Evolutionary conservation across 2,888 invertebrate species (phyloP).

Genomic region (Andrena fulva): DNA sequence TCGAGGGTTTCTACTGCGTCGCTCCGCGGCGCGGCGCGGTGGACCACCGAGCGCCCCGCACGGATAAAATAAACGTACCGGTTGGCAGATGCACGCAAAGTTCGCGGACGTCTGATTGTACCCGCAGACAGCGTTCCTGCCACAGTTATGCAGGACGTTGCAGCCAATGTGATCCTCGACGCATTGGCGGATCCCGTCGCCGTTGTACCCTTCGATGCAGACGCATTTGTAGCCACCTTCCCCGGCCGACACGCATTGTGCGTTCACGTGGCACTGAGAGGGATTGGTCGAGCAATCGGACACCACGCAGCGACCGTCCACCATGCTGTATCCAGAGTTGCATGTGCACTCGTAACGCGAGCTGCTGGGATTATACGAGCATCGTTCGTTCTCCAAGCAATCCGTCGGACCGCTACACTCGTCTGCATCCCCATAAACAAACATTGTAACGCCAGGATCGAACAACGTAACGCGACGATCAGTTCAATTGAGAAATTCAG

Average conservation of each 20-base stretch:
- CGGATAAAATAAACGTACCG: slow-evolving; percentile 70
- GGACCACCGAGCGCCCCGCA: not conserved
- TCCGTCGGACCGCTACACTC: slow-evolving; percentile 89
- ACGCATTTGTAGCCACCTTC: slow-evolving; percentile 87
- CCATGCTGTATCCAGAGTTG: slow-evolving; percentile 88
- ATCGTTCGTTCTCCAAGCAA: slow-evolving; percentile 90
- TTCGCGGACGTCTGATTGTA: slow-evolving; percentile 80
- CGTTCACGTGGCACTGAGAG: slow-evolving; percentile 86
- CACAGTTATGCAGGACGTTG: slow-evolving; percentile 92
- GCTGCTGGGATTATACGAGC: slow-evolving; percentile 87
- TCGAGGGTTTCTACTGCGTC: too few relatives aligned
- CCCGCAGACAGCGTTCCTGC: slow-evolving; percentile 91
- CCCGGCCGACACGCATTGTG: slow-evolving; percentile 84
- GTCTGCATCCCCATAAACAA: slow-evolving; percentile 79
- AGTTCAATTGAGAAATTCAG: too few relatives aligned
- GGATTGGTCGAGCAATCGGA: slow-evolving; percentile 81
- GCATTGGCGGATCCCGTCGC: slow-evolving; percentile 82
- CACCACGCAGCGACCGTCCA: slow-evolving; percentile 78
- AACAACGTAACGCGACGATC: too few relatives aligned
- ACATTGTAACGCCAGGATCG: not conserved
- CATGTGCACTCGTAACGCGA: slow-evolving; percentile 92
- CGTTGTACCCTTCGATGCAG: slow-evolving; percentile 87
- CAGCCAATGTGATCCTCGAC: slow-evolving; percentile 86
- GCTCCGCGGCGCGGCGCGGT: too few relatives aligned
- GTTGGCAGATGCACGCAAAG: slow-evolving; percentile 80